phyloP scores from a whole-genome alignment of 1,140 invertebrate genomes.

The Arctopsyche grandis region DNA sequence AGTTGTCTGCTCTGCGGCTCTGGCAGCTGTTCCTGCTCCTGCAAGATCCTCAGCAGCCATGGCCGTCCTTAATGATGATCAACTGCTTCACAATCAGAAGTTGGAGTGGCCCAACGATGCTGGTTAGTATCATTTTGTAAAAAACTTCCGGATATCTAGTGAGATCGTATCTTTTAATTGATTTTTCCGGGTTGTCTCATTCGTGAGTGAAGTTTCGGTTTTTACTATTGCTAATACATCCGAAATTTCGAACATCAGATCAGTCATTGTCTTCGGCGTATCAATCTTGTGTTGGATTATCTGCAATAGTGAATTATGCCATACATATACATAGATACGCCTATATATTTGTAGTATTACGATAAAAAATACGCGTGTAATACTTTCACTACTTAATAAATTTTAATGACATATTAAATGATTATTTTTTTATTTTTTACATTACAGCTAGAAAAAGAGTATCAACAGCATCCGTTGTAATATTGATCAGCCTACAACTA shows the following conservation, averaged over 20 bases:
- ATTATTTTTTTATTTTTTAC: background rate
- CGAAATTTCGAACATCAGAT: too few species aligned
- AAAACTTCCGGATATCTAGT: background rate
- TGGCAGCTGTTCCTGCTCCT: constrained; percentile 32
- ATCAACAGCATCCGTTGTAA: background rate
- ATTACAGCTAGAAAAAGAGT: constrained; percentile 13
- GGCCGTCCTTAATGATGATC: constrained; percentile 42
- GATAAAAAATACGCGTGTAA: too few species aligned
- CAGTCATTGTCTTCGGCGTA: too few species aligned
- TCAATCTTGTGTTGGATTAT: too few species aligned
- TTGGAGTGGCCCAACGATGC: constrained; percentile 49
- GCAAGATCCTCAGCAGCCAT: constrained; percentile 42
- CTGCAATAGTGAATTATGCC: too few species aligned
- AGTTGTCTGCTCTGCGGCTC: constrained; percentile 42
- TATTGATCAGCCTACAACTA: background rate
- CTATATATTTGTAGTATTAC: too few species aligned
- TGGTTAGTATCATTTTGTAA: constrained; percentile 33
- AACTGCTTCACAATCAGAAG: constrained; percentile 49
- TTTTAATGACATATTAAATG: too few species aligned
- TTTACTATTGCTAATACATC: background rate
- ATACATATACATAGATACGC: too few species aligned
- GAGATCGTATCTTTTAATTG: background rate
- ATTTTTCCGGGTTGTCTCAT: background rate
- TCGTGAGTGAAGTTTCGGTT: background rate
- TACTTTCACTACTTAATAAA: too few species aligned